These are phyloP conservation scores for Creontiades dilutus DNA, from an alignment of 2,888 invertebrate species.

Conservation along the genomic window DNA sequence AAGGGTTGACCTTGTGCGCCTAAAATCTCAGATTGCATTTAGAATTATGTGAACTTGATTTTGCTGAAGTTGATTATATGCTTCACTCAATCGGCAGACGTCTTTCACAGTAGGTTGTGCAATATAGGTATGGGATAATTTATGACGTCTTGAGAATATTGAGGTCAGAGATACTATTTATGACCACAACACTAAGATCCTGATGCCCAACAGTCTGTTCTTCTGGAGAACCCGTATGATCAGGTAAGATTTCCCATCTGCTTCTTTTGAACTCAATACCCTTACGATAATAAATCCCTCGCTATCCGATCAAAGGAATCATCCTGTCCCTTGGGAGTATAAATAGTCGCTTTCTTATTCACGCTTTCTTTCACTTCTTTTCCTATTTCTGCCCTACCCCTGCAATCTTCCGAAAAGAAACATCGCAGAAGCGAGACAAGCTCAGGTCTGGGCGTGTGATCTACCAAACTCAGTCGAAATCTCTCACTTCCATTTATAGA, in stretches of 20 bases:
- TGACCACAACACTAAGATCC: neutral
- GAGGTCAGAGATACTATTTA: too few relatives aligned
- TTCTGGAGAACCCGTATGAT: neutral
- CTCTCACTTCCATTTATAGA: neutral
- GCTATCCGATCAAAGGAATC: conserved; percentile 16
- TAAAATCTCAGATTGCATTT: too few relatives aligned
- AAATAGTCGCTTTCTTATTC: neutral
- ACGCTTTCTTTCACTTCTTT: neutral
- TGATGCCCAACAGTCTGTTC: neutral
- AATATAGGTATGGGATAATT: too few relatives aligned
- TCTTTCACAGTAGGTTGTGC: too few relatives aligned
- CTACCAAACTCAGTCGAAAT: too few relatives aligned
- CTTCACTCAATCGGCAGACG: too few relatives aligned
- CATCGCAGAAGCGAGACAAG: neutral
- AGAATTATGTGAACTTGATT: too few relatives aligned
- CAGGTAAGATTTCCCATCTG: neutral
- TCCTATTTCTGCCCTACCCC: neutral
- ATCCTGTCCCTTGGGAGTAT: neutral
- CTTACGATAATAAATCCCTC: neutral
- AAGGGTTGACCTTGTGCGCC: too few relatives aligned
- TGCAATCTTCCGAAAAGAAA: neutral
- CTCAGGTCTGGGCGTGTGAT: neutral
- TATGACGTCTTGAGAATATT: too few relatives aligned
- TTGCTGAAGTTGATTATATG: too few relatives aligned
- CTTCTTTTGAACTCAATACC: neutral